Conservation (phyloP, 2,888 invertebrate genomes). For the Colletes collaris region DNA sequence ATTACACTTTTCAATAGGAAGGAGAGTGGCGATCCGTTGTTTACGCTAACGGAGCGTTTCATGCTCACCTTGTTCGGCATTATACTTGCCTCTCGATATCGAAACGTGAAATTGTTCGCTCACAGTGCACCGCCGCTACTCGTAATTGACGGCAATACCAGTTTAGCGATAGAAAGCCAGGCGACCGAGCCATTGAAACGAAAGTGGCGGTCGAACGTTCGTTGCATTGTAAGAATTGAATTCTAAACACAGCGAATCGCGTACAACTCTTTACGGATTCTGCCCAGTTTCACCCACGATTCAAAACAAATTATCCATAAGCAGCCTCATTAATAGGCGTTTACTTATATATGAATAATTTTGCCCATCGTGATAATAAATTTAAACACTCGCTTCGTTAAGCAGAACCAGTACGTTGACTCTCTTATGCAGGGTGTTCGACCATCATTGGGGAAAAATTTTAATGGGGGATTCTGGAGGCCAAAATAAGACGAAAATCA, state of each 20-base stretch:
- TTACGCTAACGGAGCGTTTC: constrained; percentile 21
- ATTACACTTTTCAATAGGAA: constrained; percentile 17
- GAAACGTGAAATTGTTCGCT: constrained; percentile 28
- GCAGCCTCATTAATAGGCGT: neutral
- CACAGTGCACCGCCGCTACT: constrained; percentile 21
- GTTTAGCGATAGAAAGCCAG: constrained; percentile 61
- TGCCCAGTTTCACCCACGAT: constrained; percentile 26
- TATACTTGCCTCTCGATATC: neutral
- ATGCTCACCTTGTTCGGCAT: constrained; percentile 36
- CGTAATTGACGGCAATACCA: constrained; percentile 43
- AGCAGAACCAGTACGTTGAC: no score
- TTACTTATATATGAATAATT: neutral
- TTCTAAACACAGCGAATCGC: constrained; percentile 3
- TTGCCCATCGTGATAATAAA: neutral
- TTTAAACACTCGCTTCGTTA: neutral
- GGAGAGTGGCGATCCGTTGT: constrained; percentile 20
- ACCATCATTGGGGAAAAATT: no score
- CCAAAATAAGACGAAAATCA: no score
- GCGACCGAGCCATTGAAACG: constrained; percentile 48
- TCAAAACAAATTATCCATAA: neutral
- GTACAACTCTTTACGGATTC: neutral
- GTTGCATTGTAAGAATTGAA: constrained; percentile 32
- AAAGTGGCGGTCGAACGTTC: constrained; percentile 42
- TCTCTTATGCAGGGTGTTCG: no score
- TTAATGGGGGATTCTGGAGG: no score